These are phyloP conservation scores for Diabrotica balteata DNA, from an alignment of 2,888 invertebrate species.

Conservation along the genomic window DNA sequence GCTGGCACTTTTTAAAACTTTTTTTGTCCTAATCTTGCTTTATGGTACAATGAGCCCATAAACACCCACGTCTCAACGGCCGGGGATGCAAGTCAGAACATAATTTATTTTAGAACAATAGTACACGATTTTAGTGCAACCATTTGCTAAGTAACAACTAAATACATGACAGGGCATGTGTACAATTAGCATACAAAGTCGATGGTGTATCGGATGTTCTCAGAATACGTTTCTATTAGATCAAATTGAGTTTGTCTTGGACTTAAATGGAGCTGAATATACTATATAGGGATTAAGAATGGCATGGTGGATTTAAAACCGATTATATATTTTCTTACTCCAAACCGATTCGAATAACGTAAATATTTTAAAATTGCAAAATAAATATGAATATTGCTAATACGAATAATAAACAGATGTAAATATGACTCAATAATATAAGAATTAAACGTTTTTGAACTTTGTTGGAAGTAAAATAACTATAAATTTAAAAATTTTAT, in stretches of 20 bases:
- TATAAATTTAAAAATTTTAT: too few species aligned
- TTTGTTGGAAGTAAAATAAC: too few species aligned
- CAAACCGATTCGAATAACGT: too few species aligned
- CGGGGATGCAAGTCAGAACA: conserved; percentile 50
- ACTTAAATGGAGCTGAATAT: conserved; percentile 29
- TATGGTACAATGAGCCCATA: conserved; percentile 55
- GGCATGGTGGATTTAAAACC: too few species aligned
- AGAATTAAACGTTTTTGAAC: too few species aligned
- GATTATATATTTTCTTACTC: too few species aligned
- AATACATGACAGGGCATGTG: conserved; percentile 60
- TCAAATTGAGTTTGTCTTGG: conserved; percentile 30
- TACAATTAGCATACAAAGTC: conserved; percentile 60
- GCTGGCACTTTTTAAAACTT: conserved; percentile 25
- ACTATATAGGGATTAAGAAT: background rate
- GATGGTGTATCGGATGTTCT: conserved; percentile 37
- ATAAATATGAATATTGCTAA: too few species aligned
- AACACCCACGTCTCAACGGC: conserved; percentile 53
- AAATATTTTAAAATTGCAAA: too few species aligned
- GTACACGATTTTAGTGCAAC: conserved; percentile 60
- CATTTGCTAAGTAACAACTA: conserved; percentile 59
- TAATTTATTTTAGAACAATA: conserved; percentile 61
- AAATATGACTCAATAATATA: too few species aligned
- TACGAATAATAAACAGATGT: too few species aligned
- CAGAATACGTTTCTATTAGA: conserved; percentile 34
- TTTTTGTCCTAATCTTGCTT: conserved; percentile 42